phyloP scores from a whole-genome alignment of 2,888 invertebrate species.

The Micoletzkya japonica region DNA sequence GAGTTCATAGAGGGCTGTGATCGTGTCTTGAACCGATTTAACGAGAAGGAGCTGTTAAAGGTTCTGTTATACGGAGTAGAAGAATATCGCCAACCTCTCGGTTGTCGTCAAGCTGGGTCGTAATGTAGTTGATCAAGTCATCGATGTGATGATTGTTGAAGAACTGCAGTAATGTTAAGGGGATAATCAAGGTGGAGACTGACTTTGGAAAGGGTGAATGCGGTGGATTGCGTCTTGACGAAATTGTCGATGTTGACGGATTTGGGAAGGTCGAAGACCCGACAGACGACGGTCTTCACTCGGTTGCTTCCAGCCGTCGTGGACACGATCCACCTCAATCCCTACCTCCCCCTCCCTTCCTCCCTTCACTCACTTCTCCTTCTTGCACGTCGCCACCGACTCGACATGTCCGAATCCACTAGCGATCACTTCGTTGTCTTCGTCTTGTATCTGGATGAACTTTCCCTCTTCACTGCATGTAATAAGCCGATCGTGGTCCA shows the following conservation, averaged over 20 bases:
- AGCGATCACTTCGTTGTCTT: not conserved
- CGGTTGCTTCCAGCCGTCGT: not conserved
- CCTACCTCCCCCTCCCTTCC: not conserved
- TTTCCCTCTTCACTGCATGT: not conserved
- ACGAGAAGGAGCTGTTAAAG: not conserved
- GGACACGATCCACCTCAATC: not conserved
- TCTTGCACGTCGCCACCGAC: not conserved
- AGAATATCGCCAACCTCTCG: not conserved
- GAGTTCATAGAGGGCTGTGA: not conserved
- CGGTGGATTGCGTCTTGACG: not conserved
- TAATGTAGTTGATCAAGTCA: not conserved
- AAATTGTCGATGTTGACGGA: not conserved
- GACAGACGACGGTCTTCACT: constrained; percentile 14
- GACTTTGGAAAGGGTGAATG: not conserved
- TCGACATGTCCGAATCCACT: not conserved
- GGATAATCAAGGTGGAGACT: not conserved
- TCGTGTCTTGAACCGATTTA: not conserved
- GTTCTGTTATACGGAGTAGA: not conserved
- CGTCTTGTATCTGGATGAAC: too few relatives aligned
- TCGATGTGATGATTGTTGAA: not conserved
- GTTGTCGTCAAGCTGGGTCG: not conserved
- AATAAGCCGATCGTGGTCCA: not conserved
- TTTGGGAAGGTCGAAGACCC: not conserved
- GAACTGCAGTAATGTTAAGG: not conserved
- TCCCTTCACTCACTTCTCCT: not conserved